These are phyloP conservation scores for Axinella damicornis DNA, from an alignment of 37 sponge, comb jelly and placozoan species.

Conservation along the genomic window DNA sequence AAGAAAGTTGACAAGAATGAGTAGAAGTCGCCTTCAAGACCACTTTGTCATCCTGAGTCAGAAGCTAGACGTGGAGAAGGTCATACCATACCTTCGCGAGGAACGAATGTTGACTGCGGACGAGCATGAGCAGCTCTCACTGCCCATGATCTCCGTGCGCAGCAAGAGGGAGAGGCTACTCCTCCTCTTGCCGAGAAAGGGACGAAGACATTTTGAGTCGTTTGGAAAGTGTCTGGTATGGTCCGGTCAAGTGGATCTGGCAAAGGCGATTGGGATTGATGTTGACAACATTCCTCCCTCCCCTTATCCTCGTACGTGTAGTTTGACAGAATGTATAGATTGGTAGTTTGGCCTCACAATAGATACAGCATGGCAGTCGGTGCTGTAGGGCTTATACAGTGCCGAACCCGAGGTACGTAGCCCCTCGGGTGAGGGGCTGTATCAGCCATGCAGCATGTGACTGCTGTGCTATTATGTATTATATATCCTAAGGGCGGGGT, in stretches of 20 bases:
- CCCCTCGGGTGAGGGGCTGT: too few species aligned
- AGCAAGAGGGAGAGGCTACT: conserved; percentile 33
- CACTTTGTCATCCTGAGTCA: conserved; percentile 51
- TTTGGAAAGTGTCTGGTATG: conserved; percentile 60
- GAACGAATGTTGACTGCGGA: conserved; percentile 54
- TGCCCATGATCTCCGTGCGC: neutral
- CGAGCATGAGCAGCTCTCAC: conserved; percentile 46
- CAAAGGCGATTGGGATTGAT: conserved; percentile 41
- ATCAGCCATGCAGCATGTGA: too few species aligned
- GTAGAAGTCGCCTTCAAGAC: conserved; percentile 1
- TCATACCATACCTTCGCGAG: conserved; percentile 45
- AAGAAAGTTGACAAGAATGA: neutral
- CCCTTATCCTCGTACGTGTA: conserved; percentile 15
- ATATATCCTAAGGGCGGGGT: too few species aligned
- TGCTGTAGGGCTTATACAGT: too few species aligned
- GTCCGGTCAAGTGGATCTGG: conserved; percentile 65
- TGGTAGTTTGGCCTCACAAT: too few species aligned
- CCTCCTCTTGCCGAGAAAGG: conserved; percentile 51
- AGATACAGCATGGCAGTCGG: too few species aligned
- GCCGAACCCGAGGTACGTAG: too few species aligned
- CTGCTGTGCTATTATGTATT: too few species aligned
- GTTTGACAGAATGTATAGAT: neutral
- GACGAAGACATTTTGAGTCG: conserved; percentile 30
- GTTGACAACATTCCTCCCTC: conserved; percentile 10
- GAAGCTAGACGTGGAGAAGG: conserved; percentile 42